A percentile compares a stretch with the other conserved stretches of the same genome.
Conservation (phyloP, 2,797 vertebrate genomes). For the Sebastes itinus region DNA sequence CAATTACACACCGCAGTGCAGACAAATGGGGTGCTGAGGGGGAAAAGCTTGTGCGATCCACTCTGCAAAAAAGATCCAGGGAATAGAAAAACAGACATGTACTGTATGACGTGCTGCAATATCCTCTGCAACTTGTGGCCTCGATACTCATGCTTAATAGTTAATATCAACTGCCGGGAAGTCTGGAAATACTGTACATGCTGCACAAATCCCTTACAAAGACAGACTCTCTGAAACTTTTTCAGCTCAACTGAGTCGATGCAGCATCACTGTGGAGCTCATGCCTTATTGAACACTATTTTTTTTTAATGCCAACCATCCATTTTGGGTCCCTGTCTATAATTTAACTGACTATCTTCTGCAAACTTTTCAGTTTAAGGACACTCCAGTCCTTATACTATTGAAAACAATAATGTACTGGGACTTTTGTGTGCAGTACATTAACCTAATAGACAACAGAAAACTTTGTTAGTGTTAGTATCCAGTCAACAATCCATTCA, state of each 20-base stretch:
- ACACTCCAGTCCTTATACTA: neutral
- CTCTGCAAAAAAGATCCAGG: slow-evolving; percentile 29
- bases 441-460: neutral
- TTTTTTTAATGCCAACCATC: neutral
- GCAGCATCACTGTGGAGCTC: slow-evolving; percentile 10
- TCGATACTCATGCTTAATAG: slow-evolving; percentile 35
- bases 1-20: slow-evolving; percentile 61
- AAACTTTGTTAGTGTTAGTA: neutral
- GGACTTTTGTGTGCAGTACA: neutral
- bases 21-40: slow-evolving; percentile 45
- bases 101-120: slow-evolving; percentile 11
- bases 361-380: neutral
- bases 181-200: slow-evolving; percentile 14
- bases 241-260: slow-evolving; percentile 4
- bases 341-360: neutral
- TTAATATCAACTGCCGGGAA: slow-evolving; percentile 43
- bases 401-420: neutral
- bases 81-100: slow-evolving; percentile 11
- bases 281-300: slow-evolving; percentile 39
- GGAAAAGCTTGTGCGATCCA: slow-evolving; percentile 22
- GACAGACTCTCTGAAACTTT: slow-evolving; percentile 14
- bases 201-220: slow-evolving; percentile 19
- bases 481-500: accelerated
- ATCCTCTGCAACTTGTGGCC: slow-evolving; percentile 25
- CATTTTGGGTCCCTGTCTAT: neutral